Evolutionary conservation across 2,113 vertebrate species (phyloP).

Genomic region (Petrocephalus zakoni): DNA sequence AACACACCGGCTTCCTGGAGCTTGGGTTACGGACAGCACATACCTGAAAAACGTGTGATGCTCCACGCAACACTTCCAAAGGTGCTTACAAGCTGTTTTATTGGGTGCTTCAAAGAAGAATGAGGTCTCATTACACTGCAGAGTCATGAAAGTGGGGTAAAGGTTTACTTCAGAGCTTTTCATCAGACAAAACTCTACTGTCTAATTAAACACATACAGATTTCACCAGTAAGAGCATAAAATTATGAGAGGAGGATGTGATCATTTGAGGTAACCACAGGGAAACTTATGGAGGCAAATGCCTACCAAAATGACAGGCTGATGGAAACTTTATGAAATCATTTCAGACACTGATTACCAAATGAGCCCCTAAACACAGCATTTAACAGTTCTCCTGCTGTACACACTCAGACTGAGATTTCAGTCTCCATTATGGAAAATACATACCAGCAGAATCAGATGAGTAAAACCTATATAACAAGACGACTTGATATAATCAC

Average conservation of each 20-base stretch:
- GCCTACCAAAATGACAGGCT: neutral
- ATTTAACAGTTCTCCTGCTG: neutral
- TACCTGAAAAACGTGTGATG: conserved; percentile 86
- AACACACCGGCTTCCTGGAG: neutral
- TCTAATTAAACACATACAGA: neutral
- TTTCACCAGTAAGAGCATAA: neutral
- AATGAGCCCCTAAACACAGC: neutral
- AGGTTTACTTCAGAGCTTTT: neutral
- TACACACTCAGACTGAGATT: neutral
- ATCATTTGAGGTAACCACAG: neutral
- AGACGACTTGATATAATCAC: neutral
- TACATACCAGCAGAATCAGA: neutral
- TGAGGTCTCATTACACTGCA: conserved; percentile 81
- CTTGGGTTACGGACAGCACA: neutral
- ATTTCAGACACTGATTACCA: neutral
- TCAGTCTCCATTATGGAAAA: neutral
- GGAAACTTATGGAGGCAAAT: neutral
- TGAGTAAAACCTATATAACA: neutral
- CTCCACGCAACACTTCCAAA: conserved; percentile 87
- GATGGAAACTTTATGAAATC: neutral
- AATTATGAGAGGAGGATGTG: neutral
- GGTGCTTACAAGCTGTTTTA: conserved; percentile 74
- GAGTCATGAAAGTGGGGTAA: conserved; percentile 28
- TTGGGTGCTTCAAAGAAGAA: conserved; percentile 80
- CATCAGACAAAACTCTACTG: neutral